Conservation (phyloP, 2,888 invertebrate species). For the Leucoptera coffeella region DNA sequence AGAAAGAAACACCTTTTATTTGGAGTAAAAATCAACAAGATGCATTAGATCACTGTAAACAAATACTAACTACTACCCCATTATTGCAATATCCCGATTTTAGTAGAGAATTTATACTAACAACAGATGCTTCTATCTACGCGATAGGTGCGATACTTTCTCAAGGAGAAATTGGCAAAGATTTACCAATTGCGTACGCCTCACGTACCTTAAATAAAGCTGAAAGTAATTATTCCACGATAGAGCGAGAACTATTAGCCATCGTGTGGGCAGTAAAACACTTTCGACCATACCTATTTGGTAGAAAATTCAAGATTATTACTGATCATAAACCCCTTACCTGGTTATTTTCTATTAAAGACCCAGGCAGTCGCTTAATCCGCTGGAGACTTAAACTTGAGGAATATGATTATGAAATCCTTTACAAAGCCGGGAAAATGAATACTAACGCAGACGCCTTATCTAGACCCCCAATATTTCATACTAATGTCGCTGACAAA, state of each 20-base stretch:
- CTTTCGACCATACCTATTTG: too few species aligned
- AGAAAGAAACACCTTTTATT: conserved; percentile 10
- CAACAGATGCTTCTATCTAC: not conserved
- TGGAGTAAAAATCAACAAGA: conserved; percentile 4
- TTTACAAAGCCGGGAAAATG: not conserved
- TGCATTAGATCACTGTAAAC: conserved; percentile 7
- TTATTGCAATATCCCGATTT: conserved; percentile 9
- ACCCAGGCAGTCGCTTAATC: not conserved
- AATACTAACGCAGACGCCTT: conserved; percentile 5
- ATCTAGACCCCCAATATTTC: not conserved
- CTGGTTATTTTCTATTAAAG: too few species aligned
- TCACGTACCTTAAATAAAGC: not conserved
- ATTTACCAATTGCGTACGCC: not conserved
- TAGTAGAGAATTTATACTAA: conserved; percentile 5
- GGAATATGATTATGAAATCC: too few species aligned
- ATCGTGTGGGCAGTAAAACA: too few species aligned
- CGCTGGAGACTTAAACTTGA: not conserved
- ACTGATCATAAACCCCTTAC: too few species aligned
- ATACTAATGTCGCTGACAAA: not conserved
- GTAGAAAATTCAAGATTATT: too few species aligned
- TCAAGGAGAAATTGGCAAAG: not conserved
- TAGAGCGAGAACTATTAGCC: not conserved
- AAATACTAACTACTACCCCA: conserved; percentile 8
- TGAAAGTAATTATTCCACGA: not conserved
- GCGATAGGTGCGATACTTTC: not conserved